Conservation (phyloP, 1,140 invertebrate genomes). For the Cotesia glomerata region DNA sequence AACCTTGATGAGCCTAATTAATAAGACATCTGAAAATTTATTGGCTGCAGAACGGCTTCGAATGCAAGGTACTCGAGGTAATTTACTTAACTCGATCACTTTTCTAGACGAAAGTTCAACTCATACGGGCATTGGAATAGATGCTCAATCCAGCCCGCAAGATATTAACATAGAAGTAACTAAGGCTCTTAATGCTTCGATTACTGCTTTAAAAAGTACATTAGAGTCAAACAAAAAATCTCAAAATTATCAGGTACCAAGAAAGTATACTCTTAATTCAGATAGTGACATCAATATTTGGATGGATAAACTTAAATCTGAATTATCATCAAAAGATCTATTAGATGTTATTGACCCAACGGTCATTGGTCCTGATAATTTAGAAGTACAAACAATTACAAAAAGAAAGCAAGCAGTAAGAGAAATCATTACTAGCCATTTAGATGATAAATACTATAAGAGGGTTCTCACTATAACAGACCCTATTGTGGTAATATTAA, state of each 20-base stretch:
- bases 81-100: neutral
- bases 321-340: slow-evolving; percentile 22
- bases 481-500: slow-evolving; percentile 31
- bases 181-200: slow-evolving; percentile 17
- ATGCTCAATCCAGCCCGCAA: slow-evolving; percentile 3
- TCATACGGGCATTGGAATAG: neutral
- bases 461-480: slow-evolving; percentile 38
- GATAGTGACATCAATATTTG: slow-evolving; percentile 22
- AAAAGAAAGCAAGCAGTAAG: slow-evolving; percentile 27
- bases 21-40: slow-evolving; percentile 19
- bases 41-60: neutral
- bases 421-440: slow-evolving; percentile 37
- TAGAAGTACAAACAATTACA: slow-evolving; percentile 3
- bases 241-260: slow-evolving; percentile 17
- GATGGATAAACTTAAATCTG: slow-evolving; percentile 24
- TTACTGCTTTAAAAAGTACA: slow-evolving; percentile 12
- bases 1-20: slow-evolving; percentile 8
- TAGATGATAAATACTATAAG: slow-evolving; percentile 40
- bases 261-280: slow-evolving; percentile 17
- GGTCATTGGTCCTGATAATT: neutral
- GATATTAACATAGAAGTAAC: slow-evolving; percentile 25
- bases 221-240: slow-evolving; percentile 22
- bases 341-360: slow-evolving; percentile 21
- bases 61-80: neutral
- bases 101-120: neutral